A percentile compares a stretch with the other conserved stretches of the same genome.
phyloP scores from a whole-genome alignment of 2,797 vertebrate species.

The Pyrrhura leucotis region DNA sequence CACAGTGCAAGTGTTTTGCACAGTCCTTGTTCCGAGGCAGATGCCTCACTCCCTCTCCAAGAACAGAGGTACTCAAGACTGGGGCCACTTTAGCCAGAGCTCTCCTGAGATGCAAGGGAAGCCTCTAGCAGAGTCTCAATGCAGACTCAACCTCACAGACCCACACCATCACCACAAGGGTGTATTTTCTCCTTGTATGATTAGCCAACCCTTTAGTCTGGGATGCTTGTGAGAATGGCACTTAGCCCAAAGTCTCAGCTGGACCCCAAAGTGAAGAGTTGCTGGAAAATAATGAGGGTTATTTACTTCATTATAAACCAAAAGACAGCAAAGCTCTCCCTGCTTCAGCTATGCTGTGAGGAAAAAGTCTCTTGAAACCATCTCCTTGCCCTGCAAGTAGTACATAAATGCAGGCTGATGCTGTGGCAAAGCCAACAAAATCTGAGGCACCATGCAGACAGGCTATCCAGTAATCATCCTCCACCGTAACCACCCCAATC shows the following conservation, averaged over 20 bases:
- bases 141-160: not conserved
- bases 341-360: not conserved
- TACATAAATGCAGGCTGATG: not conserved
- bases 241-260: not conserved
- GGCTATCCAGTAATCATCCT: not conserved
- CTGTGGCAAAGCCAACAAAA: not conserved
- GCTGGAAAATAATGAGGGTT: not conserved
- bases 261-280: not conserved
- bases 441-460: not conserved
- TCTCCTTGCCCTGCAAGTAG: not conserved
- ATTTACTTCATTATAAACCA: not conserved
- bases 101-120: not conserved
- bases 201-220: not conserved
- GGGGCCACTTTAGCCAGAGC: not conserved
- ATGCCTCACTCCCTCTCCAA: not conserved
- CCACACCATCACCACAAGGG: not conserved
- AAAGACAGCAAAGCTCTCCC: not conserved
- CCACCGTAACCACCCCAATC: not conserved
- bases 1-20: fast-evolving
- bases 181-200: fast-evolving
- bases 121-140: not conserved
- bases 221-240: not conserved
- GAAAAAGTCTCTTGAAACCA: not conserved
- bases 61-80: not conserved
- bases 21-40: not conserved